phyloP scores from a whole-genome alignment of 2,797 vertebrate species.

The Microchirus variegatus region DNA sequence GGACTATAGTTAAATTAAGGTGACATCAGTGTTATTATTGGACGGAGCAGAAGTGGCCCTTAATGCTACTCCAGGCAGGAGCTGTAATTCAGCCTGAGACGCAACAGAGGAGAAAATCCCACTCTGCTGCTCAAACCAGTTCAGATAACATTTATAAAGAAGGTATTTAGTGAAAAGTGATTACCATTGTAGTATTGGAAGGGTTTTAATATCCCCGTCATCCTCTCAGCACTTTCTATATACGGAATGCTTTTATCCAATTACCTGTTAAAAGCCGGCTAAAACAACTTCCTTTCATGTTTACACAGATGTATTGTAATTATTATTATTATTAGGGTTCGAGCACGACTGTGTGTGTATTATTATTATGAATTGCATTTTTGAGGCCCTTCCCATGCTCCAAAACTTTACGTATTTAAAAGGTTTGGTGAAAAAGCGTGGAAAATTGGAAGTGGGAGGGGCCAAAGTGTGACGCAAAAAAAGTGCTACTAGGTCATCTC shows the following conservation, averaged over 20 bases:
- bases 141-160: not conserved
- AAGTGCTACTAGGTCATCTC: no score
- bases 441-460: no score
- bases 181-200: not conserved
- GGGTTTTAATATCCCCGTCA: not conserved
- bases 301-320: not conserved
- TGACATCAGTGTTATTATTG: slow-evolving; percentile 2
- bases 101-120: not conserved
- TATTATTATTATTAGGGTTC: no score
- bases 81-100: not conserved
- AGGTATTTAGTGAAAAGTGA: not conserved
- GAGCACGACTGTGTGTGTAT: no score
- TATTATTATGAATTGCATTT: no score
- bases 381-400: no score
- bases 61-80: not conserved
- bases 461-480: no score
- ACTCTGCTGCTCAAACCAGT: not conserved
- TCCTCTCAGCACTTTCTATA: not conserved
- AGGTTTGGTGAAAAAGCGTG: no score
- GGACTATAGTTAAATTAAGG: slow-evolving; percentile 7
- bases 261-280: not conserved
- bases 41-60: not conserved
- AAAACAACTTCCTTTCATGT: not conserved
- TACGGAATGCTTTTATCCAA: not conserved
- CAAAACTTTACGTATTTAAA: no score